Base-by-base conservation (phyloP, 2,797 vertebrate genomes). In the Pogoniulus pusillus region DNA sequence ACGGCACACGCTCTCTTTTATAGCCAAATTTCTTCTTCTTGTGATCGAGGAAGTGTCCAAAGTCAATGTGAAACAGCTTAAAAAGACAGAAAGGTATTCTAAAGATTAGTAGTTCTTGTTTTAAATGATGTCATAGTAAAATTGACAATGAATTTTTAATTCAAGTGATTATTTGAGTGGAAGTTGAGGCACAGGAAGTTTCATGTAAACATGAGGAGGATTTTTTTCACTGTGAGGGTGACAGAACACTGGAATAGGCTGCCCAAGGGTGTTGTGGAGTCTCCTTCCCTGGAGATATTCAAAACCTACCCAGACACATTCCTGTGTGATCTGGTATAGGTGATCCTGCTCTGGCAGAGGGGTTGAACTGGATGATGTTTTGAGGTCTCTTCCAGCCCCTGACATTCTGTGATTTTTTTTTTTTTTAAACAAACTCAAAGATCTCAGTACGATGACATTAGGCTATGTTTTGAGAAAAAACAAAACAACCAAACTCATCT, bases 11-110 rank as follows among this genome's bases (percentile, higher is more conserved):
- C 80, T 98, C 98, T 81, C 98, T 97, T 95, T 98, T 98, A 92
- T 98, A 98, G 57, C 98, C 98, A 97, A 98, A 98, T 78, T 98
- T 98, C 90, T 98, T 98, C 97, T 98, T 98, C 93, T 98, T 98
- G 92, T 98, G 98, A 94, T 98, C 98, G 2, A 98, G 95, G 95
- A 98, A 98, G 94, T 98, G 98, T 73, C 98, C 98, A 78, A 98
- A 98, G 94, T 98, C 98, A 96, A 98, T 98, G 85, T 98, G 98
- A 97, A 98, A 98, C 69, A 98, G 97, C 98, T 98, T 96, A 78
- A 59, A 51, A 91, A 96, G 80, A 96, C 75, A 94, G 75, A 94
- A 93, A 84, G 34, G 41, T 66, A 82, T 90, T 89, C 87, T 78
- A 92, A 92, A 84, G 65, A 82, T 90, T 51, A 91, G 9, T 41